phyloP scores from a whole-genome alignment of 1,140 invertebrate genomes.

The Eriocheir sinensis region DNA sequence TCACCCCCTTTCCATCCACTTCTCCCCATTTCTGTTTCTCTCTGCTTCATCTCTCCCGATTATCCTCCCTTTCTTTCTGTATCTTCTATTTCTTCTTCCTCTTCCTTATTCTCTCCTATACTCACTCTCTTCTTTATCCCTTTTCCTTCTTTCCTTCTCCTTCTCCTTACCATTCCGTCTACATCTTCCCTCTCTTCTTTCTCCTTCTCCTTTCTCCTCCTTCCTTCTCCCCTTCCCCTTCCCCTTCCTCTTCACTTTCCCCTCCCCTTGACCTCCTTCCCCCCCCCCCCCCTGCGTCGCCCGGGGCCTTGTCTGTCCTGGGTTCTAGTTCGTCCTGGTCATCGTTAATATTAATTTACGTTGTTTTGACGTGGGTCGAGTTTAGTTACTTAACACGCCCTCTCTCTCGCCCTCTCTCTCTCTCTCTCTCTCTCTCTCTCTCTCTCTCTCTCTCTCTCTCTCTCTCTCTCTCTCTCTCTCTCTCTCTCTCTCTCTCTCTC shows the following conservation, averaged over 20 bases:
- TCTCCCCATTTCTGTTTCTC: background rate
- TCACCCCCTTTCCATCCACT: background rate
- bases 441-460: conserved; percentile 41
- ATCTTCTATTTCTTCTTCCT: background rate
- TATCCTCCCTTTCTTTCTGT: background rate
- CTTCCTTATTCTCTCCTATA: background rate
- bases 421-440: conserved; percentile 32
- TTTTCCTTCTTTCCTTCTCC: background rate
- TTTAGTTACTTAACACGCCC: background rate
- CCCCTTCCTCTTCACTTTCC: background rate
- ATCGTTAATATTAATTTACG: conserved; percentile 44
- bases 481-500: background rate
- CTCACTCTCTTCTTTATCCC: background rate
- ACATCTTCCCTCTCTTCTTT: background rate
- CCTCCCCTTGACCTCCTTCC: background rate
- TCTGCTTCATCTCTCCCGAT: background rate
- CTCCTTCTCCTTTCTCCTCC: background rate
- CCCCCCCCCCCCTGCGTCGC: background rate
- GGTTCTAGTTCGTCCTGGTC: background rate
- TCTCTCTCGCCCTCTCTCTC: conserved; percentile 38
- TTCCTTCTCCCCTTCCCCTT: background rate
- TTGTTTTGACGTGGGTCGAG: background rate
- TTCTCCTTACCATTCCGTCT: background rate
- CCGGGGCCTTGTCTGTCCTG: background rate
- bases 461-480: background rate